Evolutionary conservation across 2,797 vertebrate species (phyloP), one percentile per base, ranked within the genome.

Genomic region (Sebastes dallii): DNA sequence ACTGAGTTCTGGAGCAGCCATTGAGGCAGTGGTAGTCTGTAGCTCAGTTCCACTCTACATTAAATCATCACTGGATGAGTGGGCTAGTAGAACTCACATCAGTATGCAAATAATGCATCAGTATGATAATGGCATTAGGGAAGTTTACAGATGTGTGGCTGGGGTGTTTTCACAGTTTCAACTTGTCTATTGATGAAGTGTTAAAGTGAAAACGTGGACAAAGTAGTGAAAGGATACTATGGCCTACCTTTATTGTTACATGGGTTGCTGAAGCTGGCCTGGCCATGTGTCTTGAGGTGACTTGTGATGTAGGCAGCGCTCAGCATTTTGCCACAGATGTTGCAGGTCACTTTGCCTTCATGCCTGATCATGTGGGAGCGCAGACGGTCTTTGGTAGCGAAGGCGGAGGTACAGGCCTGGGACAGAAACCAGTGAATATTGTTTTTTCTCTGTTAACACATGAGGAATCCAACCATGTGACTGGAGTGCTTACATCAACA

Each of bases 321-420:
- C 75, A 99, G 96, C 96, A 99, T 98, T 95, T 99, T 99, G 90
- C 98, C 98, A 89, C 98, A 99, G 94, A 99, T 98, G 95, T 98
- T 98, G 92, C 98, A 99, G 56, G 98, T 98, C 90, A 99, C 98
- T 93, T 99, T 99, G 91, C 97, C 98, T 95, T 99, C 98, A 24
- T 99, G 98, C 88, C 98, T 96, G 89, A 99, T 98, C 98, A 99
- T 99, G 94, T 99, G 98, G 83, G 98, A 99, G 93, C 98, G 97
- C 88, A 99, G 96, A 80, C 98, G 97, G 95, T 99, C 98, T 98
- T 99, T 99, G 96, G 98, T 99, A 95, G 98, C 98, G 86, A 99
- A 99, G 92, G 98, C 98, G 78, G 98, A 98, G 88, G 97, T 98
- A 94, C 98, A 99, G 56, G 98, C 98, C 98, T 99, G 87, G 55